Evolutionary conservation across 2,888 invertebrate genomes (phyloP).

Genomic region (Pachymerium ferrugineum): DNA sequence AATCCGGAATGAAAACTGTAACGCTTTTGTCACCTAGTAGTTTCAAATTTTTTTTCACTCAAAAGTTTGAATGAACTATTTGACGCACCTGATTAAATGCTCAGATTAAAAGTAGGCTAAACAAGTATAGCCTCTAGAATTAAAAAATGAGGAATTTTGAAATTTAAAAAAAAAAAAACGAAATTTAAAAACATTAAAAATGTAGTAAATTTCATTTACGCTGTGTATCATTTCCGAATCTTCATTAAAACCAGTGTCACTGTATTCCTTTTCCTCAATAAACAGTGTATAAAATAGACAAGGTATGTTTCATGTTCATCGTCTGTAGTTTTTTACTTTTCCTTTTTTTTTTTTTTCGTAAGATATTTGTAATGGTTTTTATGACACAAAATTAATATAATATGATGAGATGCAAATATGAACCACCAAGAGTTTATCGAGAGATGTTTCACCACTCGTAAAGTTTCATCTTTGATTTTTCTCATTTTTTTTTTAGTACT

Average conservation of each 20-base stretch:
- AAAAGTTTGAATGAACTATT: conserved; percentile 8
- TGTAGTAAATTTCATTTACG: too few relatives aligned
- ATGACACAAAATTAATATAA: neutral
- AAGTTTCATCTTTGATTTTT: conserved; percentile 7
- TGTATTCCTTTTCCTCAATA: neutral
- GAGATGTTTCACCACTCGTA: conserved; percentile 1
- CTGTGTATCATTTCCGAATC: too few relatives aligned
- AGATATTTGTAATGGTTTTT: conserved; percentile 12
- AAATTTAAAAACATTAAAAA: too few relatives aligned
- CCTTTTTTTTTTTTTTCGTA: conserved; percentile 5
- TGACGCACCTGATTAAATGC: conserved; percentile 13
- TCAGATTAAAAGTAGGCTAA: conserved; percentile 2
- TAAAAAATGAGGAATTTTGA: neutral
- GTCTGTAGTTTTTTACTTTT: conserved; percentile 8
- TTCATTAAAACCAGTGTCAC: too few relatives aligned
- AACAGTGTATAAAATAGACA: neutral
- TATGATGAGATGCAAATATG: conserved; percentile 1
- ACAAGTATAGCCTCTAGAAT: neutral
- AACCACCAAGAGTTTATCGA: conserved; percentile 10
- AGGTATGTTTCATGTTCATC: neutral
- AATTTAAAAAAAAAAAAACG: too few relatives aligned
- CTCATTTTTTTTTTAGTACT: neutral
- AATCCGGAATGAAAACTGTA: too few relatives aligned
- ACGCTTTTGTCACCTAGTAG: too few relatives aligned
- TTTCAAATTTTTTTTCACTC: neutral